Percentiles rank a stretch among this genome's conserved stretches.
Evolutionary conservation across 2,888 invertebrate genomes (phyloP).

Genomic region (Hemicrepidius hirtus): DNA sequence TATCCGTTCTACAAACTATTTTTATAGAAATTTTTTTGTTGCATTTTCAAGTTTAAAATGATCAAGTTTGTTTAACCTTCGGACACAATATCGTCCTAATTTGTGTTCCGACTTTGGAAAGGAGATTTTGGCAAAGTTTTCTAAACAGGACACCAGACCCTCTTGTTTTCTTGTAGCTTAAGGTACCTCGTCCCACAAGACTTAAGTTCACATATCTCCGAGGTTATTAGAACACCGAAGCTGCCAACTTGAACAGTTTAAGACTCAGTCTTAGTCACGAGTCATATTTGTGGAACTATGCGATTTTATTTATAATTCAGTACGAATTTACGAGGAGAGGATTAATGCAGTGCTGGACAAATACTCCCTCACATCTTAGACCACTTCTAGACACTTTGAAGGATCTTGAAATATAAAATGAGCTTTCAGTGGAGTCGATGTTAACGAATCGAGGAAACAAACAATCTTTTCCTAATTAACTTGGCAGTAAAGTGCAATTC

Average conservation of each 20-base stretch:
- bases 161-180: not conserved
- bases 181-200: slow-evolving; percentile 24
- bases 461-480: slow-evolving; percentile 41
- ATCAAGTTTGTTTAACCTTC: not conserved
- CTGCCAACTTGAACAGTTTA: slow-evolving; percentile 53
- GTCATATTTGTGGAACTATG: slow-evolving; percentile 50
- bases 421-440: too few relatives aligned
- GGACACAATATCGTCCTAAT: not conserved
- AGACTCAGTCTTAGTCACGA: slow-evolving; percentile 52
- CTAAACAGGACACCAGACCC: slow-evolving; percentile 13
- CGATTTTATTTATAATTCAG: slow-evolving; percentile 51
- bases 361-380: not conserved
- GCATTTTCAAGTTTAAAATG: not conserved
- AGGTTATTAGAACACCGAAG: slow-evolving; percentile 54
- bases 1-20: too few relatives aligned
- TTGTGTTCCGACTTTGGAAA: not conserved
- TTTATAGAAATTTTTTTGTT: too few relatives aligned
- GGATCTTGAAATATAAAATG: not conserved
- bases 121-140: slow-evolving; percentile 15
- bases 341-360: slow-evolving; percentile 7
- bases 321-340: slow-evolving; percentile 27
- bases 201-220: slow-evolving; percentile 52
- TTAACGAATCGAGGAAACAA: not conserved
- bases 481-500: slow-evolving; percentile 41
- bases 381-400: not conserved